Evolutionary conservation across 1,140 invertebrate species (phyloP).

Genomic region (Euwallacea similis): DNA sequence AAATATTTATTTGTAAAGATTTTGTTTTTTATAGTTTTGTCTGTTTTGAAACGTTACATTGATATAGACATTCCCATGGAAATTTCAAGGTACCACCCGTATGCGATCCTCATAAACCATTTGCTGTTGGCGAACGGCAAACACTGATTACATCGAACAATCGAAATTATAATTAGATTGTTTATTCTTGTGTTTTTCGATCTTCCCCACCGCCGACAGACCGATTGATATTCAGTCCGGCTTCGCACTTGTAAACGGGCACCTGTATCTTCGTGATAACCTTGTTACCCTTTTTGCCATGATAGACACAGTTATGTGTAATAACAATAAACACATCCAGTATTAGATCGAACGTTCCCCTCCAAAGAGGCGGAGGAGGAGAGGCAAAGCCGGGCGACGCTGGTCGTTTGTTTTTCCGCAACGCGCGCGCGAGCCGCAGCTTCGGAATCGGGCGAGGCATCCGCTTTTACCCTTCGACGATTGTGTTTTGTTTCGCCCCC

Average conservation of each 20-base stretch:
- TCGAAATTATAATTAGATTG: conserved; percentile 25
- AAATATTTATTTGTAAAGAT: no score
- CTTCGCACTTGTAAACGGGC: neutral
- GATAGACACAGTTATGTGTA: neutral
- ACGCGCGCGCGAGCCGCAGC: conserved; percentile 14
- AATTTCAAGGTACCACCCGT: no score
- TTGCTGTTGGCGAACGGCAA: neutral
- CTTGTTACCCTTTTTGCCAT: conserved; percentile 13
- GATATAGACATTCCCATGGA: no score
- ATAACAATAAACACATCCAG: neutral
- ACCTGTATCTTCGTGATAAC: conserved; percentile 17
- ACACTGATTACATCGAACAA: conserved; percentile 30
- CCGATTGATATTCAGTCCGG: conserved; percentile 1
- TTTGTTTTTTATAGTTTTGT: no score
- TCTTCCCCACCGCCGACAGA: neutral
- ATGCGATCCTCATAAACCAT: no score
- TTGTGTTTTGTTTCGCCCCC: no score
- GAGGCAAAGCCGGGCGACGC: neutral
- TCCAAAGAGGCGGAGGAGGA: conserved; percentile 9
- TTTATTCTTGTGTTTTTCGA: neutral
- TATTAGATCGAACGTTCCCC: neutral
- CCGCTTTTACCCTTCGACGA: conserved; percentile 9
- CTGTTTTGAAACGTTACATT: no score
- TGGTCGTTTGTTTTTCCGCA: conserved; percentile 15
- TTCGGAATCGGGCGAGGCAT: conserved; percentile 28